A percentile compares a stretch with the other conserved stretches of the same genome.
Evolutionary conservation across 2,113 vertebrate genomes (phyloP).

Genomic region (Equus przewalskii): DNA sequence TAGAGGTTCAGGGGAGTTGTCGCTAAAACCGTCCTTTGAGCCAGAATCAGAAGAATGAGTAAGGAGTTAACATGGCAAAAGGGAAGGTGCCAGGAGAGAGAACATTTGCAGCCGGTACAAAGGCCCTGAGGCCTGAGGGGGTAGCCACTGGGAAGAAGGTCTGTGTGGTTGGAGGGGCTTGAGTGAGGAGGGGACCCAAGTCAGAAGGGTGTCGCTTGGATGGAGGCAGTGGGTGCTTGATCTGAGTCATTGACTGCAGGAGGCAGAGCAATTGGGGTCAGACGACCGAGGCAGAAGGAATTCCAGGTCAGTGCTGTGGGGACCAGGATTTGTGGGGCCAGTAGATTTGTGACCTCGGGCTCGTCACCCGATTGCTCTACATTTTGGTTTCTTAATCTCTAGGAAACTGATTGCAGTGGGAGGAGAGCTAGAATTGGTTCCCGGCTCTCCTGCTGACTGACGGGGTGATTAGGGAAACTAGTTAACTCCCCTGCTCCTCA

Average conservation of each 20-base stretch:
- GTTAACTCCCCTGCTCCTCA: background rate
- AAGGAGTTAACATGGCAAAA: background rate
- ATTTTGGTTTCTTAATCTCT: background rate
- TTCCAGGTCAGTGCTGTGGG: background rate
- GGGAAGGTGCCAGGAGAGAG: background rate
- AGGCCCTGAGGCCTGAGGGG: background rate
- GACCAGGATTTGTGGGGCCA: background rate
- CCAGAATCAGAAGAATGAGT: background rate
- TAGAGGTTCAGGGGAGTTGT: background rate
- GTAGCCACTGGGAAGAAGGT: accelerated
- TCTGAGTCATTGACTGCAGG: background rate
- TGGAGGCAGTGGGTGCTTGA: background rate
- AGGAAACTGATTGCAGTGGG: background rate
- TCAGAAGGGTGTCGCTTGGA: background rate
- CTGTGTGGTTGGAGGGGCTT: background rate
- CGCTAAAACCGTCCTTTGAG: background rate
- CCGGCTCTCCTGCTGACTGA: background rate
- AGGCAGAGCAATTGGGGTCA: background rate
- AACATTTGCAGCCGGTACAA: background rate
- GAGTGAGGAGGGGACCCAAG: background rate
- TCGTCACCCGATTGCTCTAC: background rate
- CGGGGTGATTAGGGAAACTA: background rate
- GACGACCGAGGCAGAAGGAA: background rate
- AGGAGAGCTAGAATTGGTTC: background rate
- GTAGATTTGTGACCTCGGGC: background rate